Evolutionary conservation across 2,113 vertebrate genomes (phyloP).

Genomic region (Myiozetetes cayanensis): DNA sequence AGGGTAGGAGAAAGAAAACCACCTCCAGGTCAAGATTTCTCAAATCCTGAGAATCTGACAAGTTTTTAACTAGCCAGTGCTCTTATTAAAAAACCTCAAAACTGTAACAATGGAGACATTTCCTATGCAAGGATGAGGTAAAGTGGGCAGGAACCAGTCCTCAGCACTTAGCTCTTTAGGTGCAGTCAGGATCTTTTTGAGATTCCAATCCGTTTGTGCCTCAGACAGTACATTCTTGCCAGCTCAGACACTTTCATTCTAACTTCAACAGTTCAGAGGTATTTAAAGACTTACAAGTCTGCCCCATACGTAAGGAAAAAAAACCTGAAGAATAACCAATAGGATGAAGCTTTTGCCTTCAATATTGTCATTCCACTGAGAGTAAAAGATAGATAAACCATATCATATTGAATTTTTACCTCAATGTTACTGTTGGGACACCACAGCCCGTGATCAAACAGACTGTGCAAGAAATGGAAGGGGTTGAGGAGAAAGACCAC

Average conservation of each 20-base stretch:
- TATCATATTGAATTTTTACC: neutral
- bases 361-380: neutral
- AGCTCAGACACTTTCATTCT: neutral
- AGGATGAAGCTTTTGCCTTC: neutral
- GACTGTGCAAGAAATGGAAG: neutral
- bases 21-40: neutral
- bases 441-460: neutral
- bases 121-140: neutral
- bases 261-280: neutral
- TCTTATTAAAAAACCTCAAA: neutral
- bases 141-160: neutral
- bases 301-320: neutral
- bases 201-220: neutral
- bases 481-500: neutral
- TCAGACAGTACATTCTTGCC: neutral
- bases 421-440: neutral
- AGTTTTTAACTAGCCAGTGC: neutral
- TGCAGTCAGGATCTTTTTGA: fast-evolving
- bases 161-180: neutral
- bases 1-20: neutral
- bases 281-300: neutral
- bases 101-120: neutral
- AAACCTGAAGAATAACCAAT: neutral
- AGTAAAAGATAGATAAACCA: neutral
- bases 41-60: fast-evolving